Evolutionary conservation across 2,888 invertebrate genomes (phyloP), one percentile per base, ranked within the genome.

Genomic region (Nephrotoma guestfalica): DNA sequence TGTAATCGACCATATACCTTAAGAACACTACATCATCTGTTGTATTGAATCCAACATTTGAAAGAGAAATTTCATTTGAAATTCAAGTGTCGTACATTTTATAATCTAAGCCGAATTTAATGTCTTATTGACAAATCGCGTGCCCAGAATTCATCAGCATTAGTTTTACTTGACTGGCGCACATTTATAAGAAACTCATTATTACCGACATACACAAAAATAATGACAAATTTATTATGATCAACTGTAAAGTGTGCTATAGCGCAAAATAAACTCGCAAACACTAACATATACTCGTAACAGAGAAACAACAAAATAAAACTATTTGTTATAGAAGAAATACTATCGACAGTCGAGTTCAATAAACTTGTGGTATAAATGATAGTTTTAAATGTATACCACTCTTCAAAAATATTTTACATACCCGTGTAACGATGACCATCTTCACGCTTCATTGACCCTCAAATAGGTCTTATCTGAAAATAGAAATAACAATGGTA

Each of bases 401-500:
- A 30, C 30, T 30, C 30, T 30, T 30, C 3, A 30, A 30, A 47
- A 47, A 47, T 11, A 15, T 84, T 84, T 86, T 89, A 92, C 94
- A 93, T 91, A 95, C 95, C 93, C 95, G 94, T 93, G 95, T 95
- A 93, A 95, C 95, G 93, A 95, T 95, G 93, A 95, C 95, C 95
- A 95, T 95, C 93, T 93, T 93, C 93, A 89, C 90, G 90, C 92
- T 90, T 91, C 91, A 91, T 91, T 91, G 91, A 91, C 91, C 86
- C 86, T 86, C 30, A 41, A 30, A 41, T 41, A 86, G 86, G 57
- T 86, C 71, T 71, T 18, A 71, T 71, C 71, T 71, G n/a, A 15
- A 84, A 84, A 85, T 43, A 85, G 18, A 85, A 85, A 45, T 11
- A 4, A 18, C 45, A 85, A 11, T 18, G 30, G 2, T 40, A 83